Conservation (phyloP, 2,888 invertebrate species). For the Lottia gigantea region DNA sequence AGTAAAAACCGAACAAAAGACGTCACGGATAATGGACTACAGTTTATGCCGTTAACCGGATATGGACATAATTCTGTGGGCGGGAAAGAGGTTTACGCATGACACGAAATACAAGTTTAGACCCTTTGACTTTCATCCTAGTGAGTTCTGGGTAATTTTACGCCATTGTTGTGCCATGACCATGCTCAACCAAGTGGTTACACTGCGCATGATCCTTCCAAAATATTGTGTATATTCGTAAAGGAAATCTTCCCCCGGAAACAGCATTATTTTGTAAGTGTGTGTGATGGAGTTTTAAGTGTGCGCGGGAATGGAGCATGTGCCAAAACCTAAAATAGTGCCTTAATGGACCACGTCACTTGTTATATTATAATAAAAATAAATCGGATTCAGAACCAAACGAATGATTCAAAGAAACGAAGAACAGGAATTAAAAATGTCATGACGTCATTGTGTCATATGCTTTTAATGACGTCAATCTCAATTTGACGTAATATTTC, state of each 20-base stretch:
- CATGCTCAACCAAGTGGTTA: background rate
- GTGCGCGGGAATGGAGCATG: background rate
- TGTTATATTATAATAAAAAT: background rate
- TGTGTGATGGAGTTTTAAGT: background rate
- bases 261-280: background rate
- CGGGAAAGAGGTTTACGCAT: slow-evolving; percentile 54
- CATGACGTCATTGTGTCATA: background rate
- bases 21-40: slow-evolving; percentile 59
- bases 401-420: background rate
- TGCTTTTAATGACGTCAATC: slow-evolving; percentile 1
- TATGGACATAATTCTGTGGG: slow-evolving; percentile 42
- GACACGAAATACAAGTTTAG: slow-evolving; percentile 19
- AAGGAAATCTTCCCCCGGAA: background rate
- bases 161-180: slow-evolving; percentile 8
- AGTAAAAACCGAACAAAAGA: slow-evolving; percentile 45
- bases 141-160: background rate
- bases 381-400: background rate
- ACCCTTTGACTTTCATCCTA: slow-evolving; percentile 4
- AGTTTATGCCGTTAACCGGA: slow-evolving; percentile 56
- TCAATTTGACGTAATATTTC: background rate
- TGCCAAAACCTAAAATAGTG: background rate
- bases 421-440: background rate
- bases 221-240: background rate
- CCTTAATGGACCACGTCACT: background rate
- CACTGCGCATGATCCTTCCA: slow-evolving; percentile 8